Evolutionary conservation across 2,888 invertebrate species (phyloP).

Genomic region (Ochropacha duplaris): DNA sequence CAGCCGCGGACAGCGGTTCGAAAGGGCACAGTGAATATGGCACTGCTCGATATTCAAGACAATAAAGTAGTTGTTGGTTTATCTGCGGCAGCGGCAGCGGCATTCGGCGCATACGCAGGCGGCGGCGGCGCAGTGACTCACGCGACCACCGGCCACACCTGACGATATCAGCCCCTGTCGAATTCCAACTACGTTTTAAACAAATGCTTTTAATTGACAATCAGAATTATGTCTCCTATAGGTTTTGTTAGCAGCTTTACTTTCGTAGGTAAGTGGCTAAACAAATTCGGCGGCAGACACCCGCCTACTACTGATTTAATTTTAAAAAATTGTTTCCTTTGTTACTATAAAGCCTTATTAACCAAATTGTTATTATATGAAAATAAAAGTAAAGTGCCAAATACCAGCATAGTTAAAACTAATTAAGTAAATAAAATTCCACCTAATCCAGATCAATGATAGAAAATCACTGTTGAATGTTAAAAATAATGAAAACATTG

Average conservation of each 20-base stretch:
- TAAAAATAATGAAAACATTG: too few species aligned
- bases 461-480: too few species aligned
- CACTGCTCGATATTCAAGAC: conserved; percentile 59
- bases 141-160: conserved; percentile 72
- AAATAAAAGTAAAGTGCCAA: too few species aligned
- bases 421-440: too few species aligned
- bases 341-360: too few species aligned
- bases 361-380: too few species aligned
- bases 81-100: conserved; percentile 78
- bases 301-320: background rate
- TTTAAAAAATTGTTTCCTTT: background rate
- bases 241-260: conserved; percentile 8
- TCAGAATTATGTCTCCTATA: conserved; percentile 10
- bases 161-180: conserved; percentile 67
- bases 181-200: conserved; percentile 52
- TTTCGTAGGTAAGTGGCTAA: background rate
- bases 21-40: conserved; percentile 73
- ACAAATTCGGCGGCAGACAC: background rate
- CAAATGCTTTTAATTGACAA: conserved; percentile 52
- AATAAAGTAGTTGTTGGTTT: conserved; percentile 71
- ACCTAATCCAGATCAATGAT: too few species aligned
- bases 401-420: too few species aligned
- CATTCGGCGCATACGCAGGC: conserved; percentile 64
- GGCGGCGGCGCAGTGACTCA: conserved; percentile 75
- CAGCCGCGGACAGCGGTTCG: conserved; percentile 37